phyloP scores from a whole-genome alignment of 2,113 vertebrate genomes.

The Campylomormyrus tamandua region DNA sequence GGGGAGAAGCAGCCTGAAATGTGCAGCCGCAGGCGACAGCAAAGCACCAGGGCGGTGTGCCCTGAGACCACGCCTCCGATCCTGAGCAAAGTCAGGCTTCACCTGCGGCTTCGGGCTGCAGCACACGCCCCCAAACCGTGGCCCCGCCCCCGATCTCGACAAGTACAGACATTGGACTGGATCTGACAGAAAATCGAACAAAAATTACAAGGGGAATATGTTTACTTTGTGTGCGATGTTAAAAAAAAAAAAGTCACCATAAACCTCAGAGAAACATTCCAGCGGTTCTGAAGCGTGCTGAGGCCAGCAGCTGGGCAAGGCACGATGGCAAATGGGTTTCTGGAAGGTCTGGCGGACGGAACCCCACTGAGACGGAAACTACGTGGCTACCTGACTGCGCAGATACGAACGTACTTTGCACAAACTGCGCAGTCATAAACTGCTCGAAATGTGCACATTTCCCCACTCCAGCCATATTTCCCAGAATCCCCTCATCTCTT shows the following conservation, averaged over 20 bases:
- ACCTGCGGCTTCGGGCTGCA: neutral
- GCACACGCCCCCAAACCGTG: neutral
- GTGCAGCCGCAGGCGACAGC: neutral
- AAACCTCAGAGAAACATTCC: slow-evolving; percentile 8
- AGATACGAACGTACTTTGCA: neutral
- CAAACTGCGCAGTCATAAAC: neutral
- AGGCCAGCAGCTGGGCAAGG: neutral
- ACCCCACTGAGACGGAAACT: neutral
- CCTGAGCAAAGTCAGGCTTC: neutral
- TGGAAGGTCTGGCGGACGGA: neutral
- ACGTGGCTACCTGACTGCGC: neutral
- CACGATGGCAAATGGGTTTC: neutral
- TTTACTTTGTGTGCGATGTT: neutral
- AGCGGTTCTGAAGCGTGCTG: neutral
- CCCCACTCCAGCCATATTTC: neutral
- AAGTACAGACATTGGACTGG: neutral
- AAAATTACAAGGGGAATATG: neutral
- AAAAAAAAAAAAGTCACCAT: neutral
- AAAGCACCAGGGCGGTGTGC: neutral
- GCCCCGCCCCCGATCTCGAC: neutral
- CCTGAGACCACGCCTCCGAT: neutral
- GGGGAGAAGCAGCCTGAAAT: neutral
- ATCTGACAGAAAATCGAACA: neutral
- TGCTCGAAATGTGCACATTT: neutral
- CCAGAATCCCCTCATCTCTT: neutral